Conservation (phyloP, 2,797 vertebrate species). For the Squalus acanthias region DNA sequence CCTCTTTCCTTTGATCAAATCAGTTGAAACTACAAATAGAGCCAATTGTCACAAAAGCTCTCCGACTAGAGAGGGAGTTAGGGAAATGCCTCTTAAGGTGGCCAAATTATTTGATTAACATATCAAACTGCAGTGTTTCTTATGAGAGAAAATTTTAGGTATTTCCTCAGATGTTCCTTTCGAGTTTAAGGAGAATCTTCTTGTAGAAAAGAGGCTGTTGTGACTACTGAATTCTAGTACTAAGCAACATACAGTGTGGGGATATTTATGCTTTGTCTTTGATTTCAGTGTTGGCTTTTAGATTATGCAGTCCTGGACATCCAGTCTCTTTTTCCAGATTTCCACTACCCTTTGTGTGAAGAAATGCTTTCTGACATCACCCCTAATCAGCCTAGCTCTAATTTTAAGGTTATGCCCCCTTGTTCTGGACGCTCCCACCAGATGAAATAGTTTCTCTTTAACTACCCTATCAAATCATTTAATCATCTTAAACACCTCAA, state of each 20-base stretch:
- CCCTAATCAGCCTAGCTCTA: too few species aligned
- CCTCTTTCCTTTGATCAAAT: too few species aligned
- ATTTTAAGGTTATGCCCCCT: too few species aligned
- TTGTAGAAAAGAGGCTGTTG: background rate
- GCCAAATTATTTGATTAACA: background rate
- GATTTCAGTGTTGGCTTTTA: background rate
- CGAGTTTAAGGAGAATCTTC: background rate
- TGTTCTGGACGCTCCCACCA: too few species aligned
- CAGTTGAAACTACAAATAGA: too few species aligned
- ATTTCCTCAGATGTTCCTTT: background rate
- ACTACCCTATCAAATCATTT: too few species aligned
- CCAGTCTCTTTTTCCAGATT: background rate
- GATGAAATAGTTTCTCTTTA: too few species aligned
- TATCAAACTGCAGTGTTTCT: background rate
- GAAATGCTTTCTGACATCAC: too few species aligned
- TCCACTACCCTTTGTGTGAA: too few species aligned
- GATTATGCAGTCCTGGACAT: background rate
- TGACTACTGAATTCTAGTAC: background rate
- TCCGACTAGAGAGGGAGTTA: too few species aligned
- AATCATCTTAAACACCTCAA: too few species aligned
- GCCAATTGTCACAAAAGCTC: too few species aligned
- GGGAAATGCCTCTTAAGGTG: background rate
- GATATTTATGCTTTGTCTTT: background rate
- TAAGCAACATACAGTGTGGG: background rate
- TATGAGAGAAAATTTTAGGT: background rate